Conservation (phyloP, 2,113 vertebrate genomes). For the Petromus typicus region DNA sequence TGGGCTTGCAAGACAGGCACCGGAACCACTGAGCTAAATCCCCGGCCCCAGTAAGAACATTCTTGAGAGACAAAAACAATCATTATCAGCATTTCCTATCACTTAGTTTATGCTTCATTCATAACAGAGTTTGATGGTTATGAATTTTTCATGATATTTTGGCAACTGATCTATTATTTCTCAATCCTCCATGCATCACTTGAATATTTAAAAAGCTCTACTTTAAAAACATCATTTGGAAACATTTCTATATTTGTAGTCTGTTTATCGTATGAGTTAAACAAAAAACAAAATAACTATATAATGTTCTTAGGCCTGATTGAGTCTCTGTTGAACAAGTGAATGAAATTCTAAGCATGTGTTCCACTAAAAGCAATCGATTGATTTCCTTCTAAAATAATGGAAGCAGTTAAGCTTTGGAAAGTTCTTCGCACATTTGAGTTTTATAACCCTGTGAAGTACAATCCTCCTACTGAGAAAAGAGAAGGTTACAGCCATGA, state of each 20-base stretch:
- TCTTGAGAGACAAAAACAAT: conserved; percentile 40
- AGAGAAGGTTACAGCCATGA: background rate
- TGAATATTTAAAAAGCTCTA: conserved; percentile 63
- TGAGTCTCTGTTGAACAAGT: background rate
- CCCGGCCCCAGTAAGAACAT: background rate
- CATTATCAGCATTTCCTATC: conserved; percentile 31
- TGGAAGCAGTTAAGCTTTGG: background rate
- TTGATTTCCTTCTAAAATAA: background rate
- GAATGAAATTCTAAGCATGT: background rate
- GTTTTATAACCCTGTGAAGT: background rate
- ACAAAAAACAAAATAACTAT: background rate
- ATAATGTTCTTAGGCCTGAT: background rate
- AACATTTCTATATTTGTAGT: background rate
- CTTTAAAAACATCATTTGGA: conserved; percentile 34
- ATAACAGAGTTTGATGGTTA: background rate
- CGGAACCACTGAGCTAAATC: too few relatives aligned
- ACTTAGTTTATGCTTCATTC: conserved; percentile 16
- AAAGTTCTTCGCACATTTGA: background rate
- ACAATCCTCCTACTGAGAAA: background rate
- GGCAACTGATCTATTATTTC: conserved; percentile 73
- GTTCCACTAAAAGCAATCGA: background rate
- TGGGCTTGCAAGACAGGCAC: too few relatives aligned
- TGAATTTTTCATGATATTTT: conserved; percentile 76
- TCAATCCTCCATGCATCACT: conserved; percentile 23
- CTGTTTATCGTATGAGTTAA: conserved; percentile 54